phyloP scores from a whole-genome alignment of 1,140 invertebrate species.

The Hycleus cichorii region DNA sequence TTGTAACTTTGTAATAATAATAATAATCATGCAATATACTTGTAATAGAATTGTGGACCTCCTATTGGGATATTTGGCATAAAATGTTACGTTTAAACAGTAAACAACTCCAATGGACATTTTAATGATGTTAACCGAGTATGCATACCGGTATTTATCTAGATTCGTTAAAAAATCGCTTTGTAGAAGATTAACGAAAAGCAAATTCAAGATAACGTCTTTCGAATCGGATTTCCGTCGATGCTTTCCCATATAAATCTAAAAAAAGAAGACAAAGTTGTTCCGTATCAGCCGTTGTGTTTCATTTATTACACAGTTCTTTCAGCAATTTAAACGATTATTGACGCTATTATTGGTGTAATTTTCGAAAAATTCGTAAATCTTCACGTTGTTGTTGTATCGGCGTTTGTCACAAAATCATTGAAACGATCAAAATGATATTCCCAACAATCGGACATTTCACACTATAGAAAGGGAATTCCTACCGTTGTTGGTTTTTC shows the following conservation, averaged over 20 bases:
- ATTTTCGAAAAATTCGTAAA: too few relatives aligned
- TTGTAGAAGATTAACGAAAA: too few relatives aligned
- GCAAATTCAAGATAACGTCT: too few relatives aligned
- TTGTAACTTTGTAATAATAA: too few relatives aligned
- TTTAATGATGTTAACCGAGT: constrained; percentile 7
- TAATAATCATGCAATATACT: constrained; percentile 13
- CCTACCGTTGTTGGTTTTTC: too few relatives aligned
- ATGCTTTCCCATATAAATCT: neutral
- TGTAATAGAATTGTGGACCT: constrained; percentile 19
- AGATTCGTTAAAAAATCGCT: neutral
- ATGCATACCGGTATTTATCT: constrained; percentile 1
- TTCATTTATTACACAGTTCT: neutral
- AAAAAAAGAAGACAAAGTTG: neutral
- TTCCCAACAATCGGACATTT: too few relatives aligned
- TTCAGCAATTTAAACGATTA: neutral
- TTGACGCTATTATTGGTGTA: neutral
- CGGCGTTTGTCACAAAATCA: too few relatives aligned
- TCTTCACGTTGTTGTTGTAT: too few relatives aligned
- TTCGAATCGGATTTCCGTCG: too few relatives aligned
- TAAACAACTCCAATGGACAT: constrained; percentile 20
- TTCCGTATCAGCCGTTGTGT: neutral
- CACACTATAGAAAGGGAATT: too few relatives aligned
- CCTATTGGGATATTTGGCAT: constrained; percentile 24
- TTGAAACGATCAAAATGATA: too few relatives aligned
- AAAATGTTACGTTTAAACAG: constrained; percentile 22